These are phyloP conservation scores for Bettongia penicillata DNA, from an alignment of 2,113 vertebrate species.

Conservation along the genomic window DNA sequence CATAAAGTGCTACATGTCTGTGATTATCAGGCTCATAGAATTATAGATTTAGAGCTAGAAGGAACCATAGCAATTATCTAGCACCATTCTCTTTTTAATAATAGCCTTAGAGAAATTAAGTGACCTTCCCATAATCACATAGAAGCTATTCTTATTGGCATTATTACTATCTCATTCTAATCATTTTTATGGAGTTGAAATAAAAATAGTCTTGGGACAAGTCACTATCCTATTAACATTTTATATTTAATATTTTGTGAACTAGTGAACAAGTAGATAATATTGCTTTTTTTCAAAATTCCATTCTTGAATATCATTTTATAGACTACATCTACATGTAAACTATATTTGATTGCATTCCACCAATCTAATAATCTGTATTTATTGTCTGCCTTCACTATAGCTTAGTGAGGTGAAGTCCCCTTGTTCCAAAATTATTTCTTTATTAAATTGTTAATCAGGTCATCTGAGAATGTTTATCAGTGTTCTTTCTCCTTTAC, in stretches of 20 bases:
- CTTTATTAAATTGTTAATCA: neutral
- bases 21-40: neutral
- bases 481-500: neutral
- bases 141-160: neutral
- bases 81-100: neutral
- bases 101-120: neutral
- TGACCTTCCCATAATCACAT: neutral
- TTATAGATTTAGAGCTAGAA: neutral
- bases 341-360: neutral
- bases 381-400: neutral
- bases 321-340: neutral
- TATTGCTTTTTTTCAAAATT: neutral
- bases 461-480: neutral
- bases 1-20: neutral
- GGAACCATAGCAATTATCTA: neutral
- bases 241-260: neutral
- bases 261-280: neutral
- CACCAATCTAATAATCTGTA: neutral
- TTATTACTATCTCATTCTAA: neutral
- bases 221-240: neutral
- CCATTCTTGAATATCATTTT: neutral
- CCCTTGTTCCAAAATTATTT: neutral
- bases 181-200: neutral
- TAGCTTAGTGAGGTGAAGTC: neutral
- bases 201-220: neutral